Evolutionary conservation across 2,797 vertebrate genomes (phyloP).

Genomic region (Sebastes umbrosus): DNA sequence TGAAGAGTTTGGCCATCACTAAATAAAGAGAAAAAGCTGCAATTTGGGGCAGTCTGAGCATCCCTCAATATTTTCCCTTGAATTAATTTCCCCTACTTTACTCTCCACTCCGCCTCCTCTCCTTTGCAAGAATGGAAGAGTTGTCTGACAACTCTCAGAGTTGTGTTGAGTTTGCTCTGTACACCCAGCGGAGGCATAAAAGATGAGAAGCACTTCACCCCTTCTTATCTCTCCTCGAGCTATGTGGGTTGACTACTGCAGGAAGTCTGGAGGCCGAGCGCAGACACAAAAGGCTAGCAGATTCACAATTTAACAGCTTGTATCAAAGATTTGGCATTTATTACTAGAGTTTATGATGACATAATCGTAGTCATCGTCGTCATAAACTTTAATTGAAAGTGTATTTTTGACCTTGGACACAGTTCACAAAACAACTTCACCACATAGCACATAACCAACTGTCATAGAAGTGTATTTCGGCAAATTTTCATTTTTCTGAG

Average conservation of each 20-base stretch:
- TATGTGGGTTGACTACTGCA: not conserved
- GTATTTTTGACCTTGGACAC: not conserved
- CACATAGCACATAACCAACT: not conserved
- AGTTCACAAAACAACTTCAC: not conserved
- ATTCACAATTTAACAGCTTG: not conserved
- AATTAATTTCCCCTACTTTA: not conserved
- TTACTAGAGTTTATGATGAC: not conserved
- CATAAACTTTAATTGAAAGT: not conserved
- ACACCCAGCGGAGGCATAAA: conserved; percentile 26
- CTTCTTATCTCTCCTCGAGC: conserved; percentile 4
- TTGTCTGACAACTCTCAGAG: conserved; percentile 12
- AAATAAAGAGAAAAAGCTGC: not conserved
- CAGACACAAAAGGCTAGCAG: not conserved
- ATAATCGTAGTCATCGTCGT: not conserved
- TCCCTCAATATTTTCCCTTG: not conserved
- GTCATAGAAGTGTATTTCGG: not conserved
- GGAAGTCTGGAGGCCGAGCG: not conserved
- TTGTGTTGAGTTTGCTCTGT: conserved; percentile 20
- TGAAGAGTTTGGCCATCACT: not conserved
- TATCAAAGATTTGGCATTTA: not conserved
- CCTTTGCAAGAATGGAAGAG: not conserved
- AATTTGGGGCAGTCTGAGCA: not conserved
- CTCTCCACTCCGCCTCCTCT: not conserved
- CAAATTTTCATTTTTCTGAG: not conserved
- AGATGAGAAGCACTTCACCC: not conserved